A percentile compares a stretch with the other conserved stretches of the same genome.
These are phyloP conservation scores for Suricata suricatta DNA, from an alignment of 2,113 vertebrate genomes.

Conservation along the genomic window DNA sequence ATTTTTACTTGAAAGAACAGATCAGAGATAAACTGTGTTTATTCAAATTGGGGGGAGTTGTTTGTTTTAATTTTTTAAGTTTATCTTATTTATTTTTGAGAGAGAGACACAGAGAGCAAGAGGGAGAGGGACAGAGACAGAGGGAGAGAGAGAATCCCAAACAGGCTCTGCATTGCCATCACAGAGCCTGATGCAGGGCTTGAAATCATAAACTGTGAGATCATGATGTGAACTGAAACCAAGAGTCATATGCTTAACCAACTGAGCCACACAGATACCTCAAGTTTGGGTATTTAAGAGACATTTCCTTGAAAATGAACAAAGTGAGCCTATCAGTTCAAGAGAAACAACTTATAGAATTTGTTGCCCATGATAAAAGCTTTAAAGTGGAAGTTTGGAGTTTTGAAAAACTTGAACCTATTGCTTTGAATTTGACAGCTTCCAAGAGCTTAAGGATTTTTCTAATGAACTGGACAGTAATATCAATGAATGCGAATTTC, in stretches of 20 bases:
- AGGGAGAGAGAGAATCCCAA: no score
- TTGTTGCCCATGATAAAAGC: neutral
- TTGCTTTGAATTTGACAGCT: neutral
- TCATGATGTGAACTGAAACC: no score
- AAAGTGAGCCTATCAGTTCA: neutral
- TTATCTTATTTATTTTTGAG: no score
- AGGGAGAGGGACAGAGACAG: no score
- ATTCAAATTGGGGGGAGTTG: neutral
- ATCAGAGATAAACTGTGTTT: neutral
- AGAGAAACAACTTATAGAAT: neutral
- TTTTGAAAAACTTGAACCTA: neutral
- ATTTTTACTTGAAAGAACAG: neutral
- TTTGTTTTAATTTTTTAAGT: no score
- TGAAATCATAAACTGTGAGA: no score
- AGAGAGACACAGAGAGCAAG: no score
- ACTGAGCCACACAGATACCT: neutral
- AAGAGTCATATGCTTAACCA: no score
- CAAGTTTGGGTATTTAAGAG: neutral
- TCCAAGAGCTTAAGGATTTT: neutral
- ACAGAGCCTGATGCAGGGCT: no score
- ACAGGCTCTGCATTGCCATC: no score
- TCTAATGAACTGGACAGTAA: neutral
- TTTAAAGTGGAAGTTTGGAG: neutral
- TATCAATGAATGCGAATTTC: neutral
- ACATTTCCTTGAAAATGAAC: neutral